Percentiles rank a stretch among this genome's conserved stretches.
Evolutionary conservation across 2,888 invertebrate genomes (phyloP).

Genomic region (Spisula solida): DNA sequence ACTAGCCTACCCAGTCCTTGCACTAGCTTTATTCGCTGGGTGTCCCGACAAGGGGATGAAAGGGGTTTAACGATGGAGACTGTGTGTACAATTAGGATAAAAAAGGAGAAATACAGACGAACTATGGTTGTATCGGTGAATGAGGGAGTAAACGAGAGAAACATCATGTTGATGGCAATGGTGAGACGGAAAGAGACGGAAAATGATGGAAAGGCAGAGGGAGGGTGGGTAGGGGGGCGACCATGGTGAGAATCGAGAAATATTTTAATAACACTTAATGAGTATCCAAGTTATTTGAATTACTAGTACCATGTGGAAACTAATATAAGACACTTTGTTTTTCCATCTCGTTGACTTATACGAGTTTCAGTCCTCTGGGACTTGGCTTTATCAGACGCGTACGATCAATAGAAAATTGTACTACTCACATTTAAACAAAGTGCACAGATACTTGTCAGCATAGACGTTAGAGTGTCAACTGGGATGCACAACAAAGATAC

Average conservation of each 20-base stretch:
- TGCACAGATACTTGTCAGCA: neutral
- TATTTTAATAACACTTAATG: neutral
- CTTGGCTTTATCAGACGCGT: neutral
- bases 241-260: neutral
- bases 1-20: too few relatives aligned
- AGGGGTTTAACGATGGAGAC: too few relatives aligned
- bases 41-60: too few relatives aligned
- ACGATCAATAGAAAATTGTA: slow-evolving; percentile 4
- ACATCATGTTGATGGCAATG: neutral
- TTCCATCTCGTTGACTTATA: neutral
- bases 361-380: neutral
- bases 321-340: neutral
- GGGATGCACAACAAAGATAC: too few relatives aligned
- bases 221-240: neutral
- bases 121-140: neutral
- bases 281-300: neutral
- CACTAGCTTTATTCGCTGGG: too few relatives aligned
- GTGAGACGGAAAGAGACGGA: neutral
- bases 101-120: too few relatives aligned
- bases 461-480: too few relatives aligned
- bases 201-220: neutral
- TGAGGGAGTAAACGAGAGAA: neutral
- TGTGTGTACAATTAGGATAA: too few relatives aligned
- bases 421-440: neutral
- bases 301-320: neutral